phyloP scores from a whole-genome alignment of 2,113 vertebrate species.

The Hippocampus abdominalis region DNA sequence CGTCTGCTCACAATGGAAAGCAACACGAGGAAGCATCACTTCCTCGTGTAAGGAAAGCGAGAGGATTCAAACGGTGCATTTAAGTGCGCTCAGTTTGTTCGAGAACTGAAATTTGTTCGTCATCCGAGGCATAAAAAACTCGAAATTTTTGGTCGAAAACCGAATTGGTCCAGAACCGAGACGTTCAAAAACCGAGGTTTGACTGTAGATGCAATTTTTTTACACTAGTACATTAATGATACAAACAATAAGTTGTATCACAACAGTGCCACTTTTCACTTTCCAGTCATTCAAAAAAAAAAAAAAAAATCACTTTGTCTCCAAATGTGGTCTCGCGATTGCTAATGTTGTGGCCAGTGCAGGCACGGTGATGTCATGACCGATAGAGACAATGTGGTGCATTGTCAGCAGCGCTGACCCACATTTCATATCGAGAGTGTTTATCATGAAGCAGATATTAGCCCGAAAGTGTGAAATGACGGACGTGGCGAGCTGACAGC shows the following conservation, averaged over 20 bases:
- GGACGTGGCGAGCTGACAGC: background rate
- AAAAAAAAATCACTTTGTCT: background rate
- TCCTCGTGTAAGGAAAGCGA: too few species aligned
- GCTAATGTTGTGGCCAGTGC: background rate
- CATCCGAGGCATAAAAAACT: too few species aligned
- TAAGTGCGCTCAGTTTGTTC: too few species aligned
- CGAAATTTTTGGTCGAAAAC: too few species aligned
- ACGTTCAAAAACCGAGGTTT: too few species aligned
- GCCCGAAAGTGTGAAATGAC: conserved; percentile 5
- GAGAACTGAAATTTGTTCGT: too few species aligned
- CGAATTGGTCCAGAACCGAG: too few species aligned
- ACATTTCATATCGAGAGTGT: background rate
- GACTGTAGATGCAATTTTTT: too few species aligned
- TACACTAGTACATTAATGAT: background rate
- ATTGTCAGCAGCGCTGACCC: background rate
- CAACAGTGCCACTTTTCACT: background rate
- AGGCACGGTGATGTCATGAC: background rate
- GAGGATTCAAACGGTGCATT: too few species aligned
- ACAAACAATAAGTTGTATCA: background rate
- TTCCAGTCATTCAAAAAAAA: background rate
- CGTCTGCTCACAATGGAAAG: too few species aligned
- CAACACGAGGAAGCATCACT: too few species aligned
- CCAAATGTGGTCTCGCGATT: background rate
- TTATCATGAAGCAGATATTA: conserved; percentile 6
- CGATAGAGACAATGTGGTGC: background rate